A percentile compares a stretch with the other conserved stretches of the same genome.
Conservation (phyloP, 2,113 vertebrate species). For the Galeopterus variegatus region DNA sequence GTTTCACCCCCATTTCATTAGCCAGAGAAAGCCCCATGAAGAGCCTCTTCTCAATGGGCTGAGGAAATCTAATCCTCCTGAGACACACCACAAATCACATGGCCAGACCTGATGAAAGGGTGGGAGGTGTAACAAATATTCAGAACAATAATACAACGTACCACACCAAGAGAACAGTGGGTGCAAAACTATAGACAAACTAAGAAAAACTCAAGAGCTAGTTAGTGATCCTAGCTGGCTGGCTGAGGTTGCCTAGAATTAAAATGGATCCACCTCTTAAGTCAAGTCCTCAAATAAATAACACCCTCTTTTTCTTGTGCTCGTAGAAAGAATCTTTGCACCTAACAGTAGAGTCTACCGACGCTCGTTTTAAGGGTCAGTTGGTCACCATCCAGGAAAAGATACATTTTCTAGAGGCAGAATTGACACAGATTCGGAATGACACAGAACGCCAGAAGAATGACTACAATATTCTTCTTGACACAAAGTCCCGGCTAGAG, state of each 20-base stretch:
- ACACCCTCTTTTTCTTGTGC: not conserved
- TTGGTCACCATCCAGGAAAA: constrained; percentile 81
- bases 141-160: not conserved
- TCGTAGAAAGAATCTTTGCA: constrained; percentile 86
- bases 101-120: not conserved
- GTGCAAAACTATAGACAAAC: not conserved
- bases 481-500: constrained; percentile 88
- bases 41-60: not conserved
- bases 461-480: constrained; percentile 83
- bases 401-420: constrained; percentile 79
- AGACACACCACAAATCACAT: not conserved
- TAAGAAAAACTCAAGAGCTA: not conserved
- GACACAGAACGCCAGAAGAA: constrained; percentile 84
- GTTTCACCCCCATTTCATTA: not conserved
- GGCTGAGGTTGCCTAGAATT: not conserved
- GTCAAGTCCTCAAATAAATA: constrained; percentile 34
- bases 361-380: constrained; percentile 79
- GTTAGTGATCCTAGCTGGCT: not conserved
- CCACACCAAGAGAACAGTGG: not conserved
- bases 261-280: not conserved
- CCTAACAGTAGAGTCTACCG: constrained; percentile 79
- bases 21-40: not conserved
- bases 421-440: constrained; percentile 83
- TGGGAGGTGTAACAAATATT: not conserved
- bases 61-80: not conserved